Evolutionary conservation across 92 coral and sea anemone species (phyloP), one percentile per base, ranked within the genome.

Genomic region (Paramuricea clavata): DNA sequence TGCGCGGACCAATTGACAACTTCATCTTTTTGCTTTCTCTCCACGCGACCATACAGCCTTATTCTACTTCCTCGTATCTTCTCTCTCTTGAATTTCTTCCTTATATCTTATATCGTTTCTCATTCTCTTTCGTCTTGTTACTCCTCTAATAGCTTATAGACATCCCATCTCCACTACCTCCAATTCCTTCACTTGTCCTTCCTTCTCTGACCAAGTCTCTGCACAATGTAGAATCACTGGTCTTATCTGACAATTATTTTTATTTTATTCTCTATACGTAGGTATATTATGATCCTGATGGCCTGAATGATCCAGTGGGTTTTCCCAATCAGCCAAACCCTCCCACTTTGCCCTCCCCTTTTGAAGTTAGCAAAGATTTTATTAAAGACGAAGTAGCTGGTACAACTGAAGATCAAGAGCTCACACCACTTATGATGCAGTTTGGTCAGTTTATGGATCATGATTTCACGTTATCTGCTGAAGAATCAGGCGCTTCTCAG

Each of bases 401-500:
- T 11, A 57, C 77, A 19, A 49, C 83, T n/a, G n/a, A n/a, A 25
- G 79, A 65, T 23, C 82, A 87, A 47, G 28, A 26, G 0, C 49
- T 34, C 47, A 90, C 91, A 67, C 88, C 97, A 0, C 97, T 93
- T 70, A 95, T 95, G 98, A 95, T 95, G 98, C 98, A 95, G 65
- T 94, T 95, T 95, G 98, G 98, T 10, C 98, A 95, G 87, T 95
- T 95, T 78, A 62, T 93, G 30, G 98, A 95, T 36, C 98, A 95
- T 26, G 98, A 95, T 62, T 34, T 95, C 42, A 91, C 98, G 12
- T 92, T 95, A 21, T 93, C 98, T 49, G 97, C 98, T 57, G 98
- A 95, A 83, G 94, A 97, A 61, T 95, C 92, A 77, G 98, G 97
- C 1, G 94, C 93, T 1, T 91, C 92, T 12, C 1, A 6, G 6